A percentile compares a stretch with the other conserved stretches of the same genome.
Conservation (phyloP, 2,113 vertebrate genomes). For the Tetraodon nigroviridis region DNA sequence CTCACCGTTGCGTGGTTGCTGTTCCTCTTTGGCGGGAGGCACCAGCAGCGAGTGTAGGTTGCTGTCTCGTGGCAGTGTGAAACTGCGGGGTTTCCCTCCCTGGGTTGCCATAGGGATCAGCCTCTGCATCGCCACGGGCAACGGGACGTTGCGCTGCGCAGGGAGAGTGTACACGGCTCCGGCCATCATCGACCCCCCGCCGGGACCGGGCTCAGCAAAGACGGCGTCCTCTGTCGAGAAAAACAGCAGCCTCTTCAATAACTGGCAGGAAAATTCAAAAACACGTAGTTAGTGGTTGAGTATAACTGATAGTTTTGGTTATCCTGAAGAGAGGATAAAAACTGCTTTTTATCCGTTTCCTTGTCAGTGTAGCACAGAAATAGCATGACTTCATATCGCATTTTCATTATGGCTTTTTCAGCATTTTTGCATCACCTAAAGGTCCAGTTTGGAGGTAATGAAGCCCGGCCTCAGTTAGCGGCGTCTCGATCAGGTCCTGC, state of each 20-base stretch:
- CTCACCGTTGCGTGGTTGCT: constrained; percentile 54
- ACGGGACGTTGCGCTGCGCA: constrained; percentile 88
- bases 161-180: constrained; percentile 91
- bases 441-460: constrained; percentile 93
- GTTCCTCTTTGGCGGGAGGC: constrained; percentile 73
- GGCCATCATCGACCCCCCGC: constrained; percentile 68
- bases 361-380: background rate
- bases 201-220: constrained; percentile 80
- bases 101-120: constrained; percentile 81
- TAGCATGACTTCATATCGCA: background rate
- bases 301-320: no score
- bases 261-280: no score
- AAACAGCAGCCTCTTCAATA: no score
- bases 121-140: constrained; percentile 86
- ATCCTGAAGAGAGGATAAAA: background rate
- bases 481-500: constrained; percentile 98
- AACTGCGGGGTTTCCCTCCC: constrained; percentile 92
- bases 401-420: background rate
- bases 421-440: constrained; percentile 37
- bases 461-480: constrained; percentile 91
- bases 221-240: constrained; percentile 82
- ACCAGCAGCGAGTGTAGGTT: constrained; percentile 87
- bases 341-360: background rate
- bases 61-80: constrained; percentile 92
- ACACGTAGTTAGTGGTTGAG: no score